Evolutionary conservation across 2,888 invertebrate species (phyloP).

Genomic region (Balanococcus diminutus): DNA sequence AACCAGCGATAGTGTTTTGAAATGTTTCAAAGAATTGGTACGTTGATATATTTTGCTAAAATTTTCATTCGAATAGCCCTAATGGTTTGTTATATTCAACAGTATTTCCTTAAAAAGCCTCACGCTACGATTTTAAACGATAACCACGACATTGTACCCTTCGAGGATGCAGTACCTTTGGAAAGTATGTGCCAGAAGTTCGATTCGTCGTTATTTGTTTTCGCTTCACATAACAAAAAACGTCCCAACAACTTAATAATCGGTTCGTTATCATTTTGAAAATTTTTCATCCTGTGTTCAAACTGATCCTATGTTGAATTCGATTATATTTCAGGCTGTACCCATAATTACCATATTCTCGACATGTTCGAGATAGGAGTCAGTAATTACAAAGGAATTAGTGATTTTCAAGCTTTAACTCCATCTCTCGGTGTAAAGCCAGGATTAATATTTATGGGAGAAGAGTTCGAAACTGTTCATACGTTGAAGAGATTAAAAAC

Average conservation of each 20-base stretch:
- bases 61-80: neutral
- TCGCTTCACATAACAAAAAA: conserved; percentile 93
- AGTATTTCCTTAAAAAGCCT: conserved; percentile 84
- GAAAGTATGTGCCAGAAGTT: conserved; percentile 80
- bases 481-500: conserved; percentile 85
- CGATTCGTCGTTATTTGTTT: conserved; percentile 87
- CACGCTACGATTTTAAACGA: conserved; percentile 75
- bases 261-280: conserved; percentile 68
- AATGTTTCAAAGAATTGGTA: conserved; percentile 82
- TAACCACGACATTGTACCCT: conserved; percentile 89
- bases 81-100: conserved; percentile 58
- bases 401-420: conserved; percentile 76
- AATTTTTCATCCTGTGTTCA: neutral
- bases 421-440: conserved; percentile 89
- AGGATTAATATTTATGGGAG: conserved; percentile 88
- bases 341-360: conserved; percentile 85
- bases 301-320: conserved; percentile 48
- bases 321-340: conserved; percentile 73
- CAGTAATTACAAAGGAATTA: conserved; percentile 78
- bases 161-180: conserved; percentile 86
- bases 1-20: conserved; percentile 72
- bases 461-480: conserved; percentile 82
- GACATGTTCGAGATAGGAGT: conserved; percentile 97
- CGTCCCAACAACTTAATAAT: conserved; percentile 89
- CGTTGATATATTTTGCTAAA: conserved; percentile 56